Evolutionary conservation across 2,113 vertebrate genomes (phyloP), one percentile per base, ranked within the genome.

Genomic region (Ceyx margarethae): DNA sequence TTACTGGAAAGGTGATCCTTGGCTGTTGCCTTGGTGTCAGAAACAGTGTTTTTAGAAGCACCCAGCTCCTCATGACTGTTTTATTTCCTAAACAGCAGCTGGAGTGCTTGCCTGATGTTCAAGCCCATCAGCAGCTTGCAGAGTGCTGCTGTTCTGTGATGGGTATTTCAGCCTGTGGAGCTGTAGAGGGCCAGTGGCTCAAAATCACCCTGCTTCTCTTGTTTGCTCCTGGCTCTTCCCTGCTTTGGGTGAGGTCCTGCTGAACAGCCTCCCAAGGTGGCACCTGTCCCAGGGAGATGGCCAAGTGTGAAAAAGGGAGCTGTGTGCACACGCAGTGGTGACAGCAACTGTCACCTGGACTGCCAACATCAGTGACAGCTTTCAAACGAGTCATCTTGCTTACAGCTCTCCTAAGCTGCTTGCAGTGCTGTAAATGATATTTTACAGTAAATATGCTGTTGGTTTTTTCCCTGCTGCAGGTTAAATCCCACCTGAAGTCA

Each of bases 91-190:
- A 43, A 22, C 17, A 17, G 19, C 15, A 20, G 31, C 31, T 37
- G 1, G 1, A 8, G 35, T 54, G 33, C 13, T 28, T 51, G 42
- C 1, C 1, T 72, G 64, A n/a, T 16, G 22, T 37, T 13, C 1
- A 6, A 11, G 15, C 25, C 13, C 37, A 25, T 23, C 50, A 4
- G 3, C n/a, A 18, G 54, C 46, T 40, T 71, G 35, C 46, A 9
- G 25, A 67, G 46, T 20, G 12, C 53, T 54, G 23, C 15, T 7
- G 8, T 11, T 15, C 2, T 43, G 21, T 22, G 13, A 6, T 25
- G 40, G 20, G 20, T 5, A 16, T 64, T 40, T 65, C 23, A 14
- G 9, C 56, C 29, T 22, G 3, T 35, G 45, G 10, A 15, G 22
- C 56, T 9, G 13, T 42, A 40, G 45, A 43, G 37, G 20, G 15